Percentiles rank a stretch among this genome's conserved stretches.
phyloP scores from a whole-genome alignment of 2,888 invertebrate species.

The Caenorhabditis zanzibari region DNA sequence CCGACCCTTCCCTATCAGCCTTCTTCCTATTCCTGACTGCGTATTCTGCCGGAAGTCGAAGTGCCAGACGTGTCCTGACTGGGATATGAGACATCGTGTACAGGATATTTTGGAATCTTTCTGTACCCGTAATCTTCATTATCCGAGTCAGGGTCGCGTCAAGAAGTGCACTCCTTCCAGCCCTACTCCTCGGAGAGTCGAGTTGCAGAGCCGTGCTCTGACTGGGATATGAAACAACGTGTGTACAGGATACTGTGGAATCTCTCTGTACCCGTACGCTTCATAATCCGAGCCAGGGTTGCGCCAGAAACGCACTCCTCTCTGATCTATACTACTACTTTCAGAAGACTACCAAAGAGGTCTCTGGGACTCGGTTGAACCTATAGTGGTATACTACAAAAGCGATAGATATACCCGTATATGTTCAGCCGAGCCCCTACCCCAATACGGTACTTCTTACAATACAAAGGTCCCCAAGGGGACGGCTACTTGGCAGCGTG shows the following conservation, averaged over 20 bases:
- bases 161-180: background rate
- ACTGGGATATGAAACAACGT: constrained; percentile 64
- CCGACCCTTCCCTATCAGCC: background rate
- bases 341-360: background rate
- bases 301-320: constrained; percentile 5
- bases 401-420: constrained; percentile 63
- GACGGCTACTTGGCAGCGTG: constrained; percentile 28
- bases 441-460: background rate
- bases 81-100: constrained; percentile 65
- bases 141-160: background rate
- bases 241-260: background rate
- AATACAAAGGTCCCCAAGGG: background rate
- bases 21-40: background rate
- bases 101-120: background rate
- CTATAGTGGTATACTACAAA: constrained; percentile 43
- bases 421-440: constrained; percentile 66
- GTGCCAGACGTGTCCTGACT: constrained; percentile 48
- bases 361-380: constrained; percentile 60
- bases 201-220: constrained; percentile 34
- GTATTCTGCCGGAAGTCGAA: constrained; percentile 7
- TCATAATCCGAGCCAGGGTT: constrained; percentile 64
- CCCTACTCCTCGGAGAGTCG: constrained; percentile 16
- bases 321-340: constrained; percentile 3
- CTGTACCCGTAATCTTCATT: constrained; percentile 2
- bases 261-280: constrained; percentile 68